Evolutionary conservation across 2,113 vertebrate genomes (phyloP), one percentile per base, ranked within the genome.

Genomic region (Pica pica): DNA sequence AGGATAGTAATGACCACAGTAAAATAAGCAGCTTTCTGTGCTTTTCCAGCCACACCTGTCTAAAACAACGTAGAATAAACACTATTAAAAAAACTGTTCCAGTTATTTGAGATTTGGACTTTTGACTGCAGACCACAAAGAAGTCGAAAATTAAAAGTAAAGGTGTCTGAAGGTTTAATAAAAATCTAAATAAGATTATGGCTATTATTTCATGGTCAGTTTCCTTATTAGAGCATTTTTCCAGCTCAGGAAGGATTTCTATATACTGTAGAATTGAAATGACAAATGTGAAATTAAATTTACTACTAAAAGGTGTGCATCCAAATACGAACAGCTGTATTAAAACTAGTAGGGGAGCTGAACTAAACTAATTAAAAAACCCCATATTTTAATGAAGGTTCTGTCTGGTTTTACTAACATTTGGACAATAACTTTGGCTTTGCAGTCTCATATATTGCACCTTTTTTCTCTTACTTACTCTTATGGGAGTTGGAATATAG

Each of bases 251-350:
- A 89, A 79, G 26, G 23, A 89, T 63, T 87, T 84, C 59, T 42
- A 71, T 78, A 82, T 39, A 30, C 52, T 55, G 30, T 31, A 79
- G 35, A 93, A 91, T 4, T 74, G 33, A 91, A 87, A 91, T 75
- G 42, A 71, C 39, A 87, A 90, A 89, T 37, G 47, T 74, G 64
- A 94, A 91, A 95, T 89, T 69, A 89, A 89, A 87, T 90, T 89
- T 92, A 69, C 55, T 83, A 24, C 46, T 61, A 46, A 69, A 76
- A 89, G 8, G 16, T 71, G 7, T 0, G 0, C 18, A 81, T 70
- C 71, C 16, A 91, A 70, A 74, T 37, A 83, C 2, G 4, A 90
- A 59, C 9, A 74, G 16, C 10, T 59, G 28, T 42, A 80, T 70
- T 68, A 42, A 70, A 89, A 89, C 80, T 3, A 83, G 35, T 11